phyloP scores from a whole-genome alignment of 1,140 invertebrate genomes.

The Macrobrachium nipponense region DNA sequence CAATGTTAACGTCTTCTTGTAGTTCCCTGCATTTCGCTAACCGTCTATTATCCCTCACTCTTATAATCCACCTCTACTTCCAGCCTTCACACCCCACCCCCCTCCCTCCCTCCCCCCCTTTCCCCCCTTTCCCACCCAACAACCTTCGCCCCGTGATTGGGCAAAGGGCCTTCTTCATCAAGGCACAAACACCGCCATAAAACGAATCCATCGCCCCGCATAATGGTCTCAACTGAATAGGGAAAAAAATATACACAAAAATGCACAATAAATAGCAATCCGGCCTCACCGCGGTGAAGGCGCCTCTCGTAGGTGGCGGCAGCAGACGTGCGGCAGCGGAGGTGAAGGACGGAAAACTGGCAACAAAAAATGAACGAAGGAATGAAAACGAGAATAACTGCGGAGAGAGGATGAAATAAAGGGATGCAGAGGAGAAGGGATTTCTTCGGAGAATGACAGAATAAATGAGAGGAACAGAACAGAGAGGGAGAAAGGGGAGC shows the following conservation, averaged over 20 bases:
- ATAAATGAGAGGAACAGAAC: too few relatives aligned
- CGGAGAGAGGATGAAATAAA: background rate
- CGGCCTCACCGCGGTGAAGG: conserved; percentile 51
- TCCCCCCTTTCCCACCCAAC: too few relatives aligned
- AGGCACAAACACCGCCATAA: conserved; percentile 57
- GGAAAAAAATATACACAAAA: conserved; percentile 56
- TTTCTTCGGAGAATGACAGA: too few relatives aligned
- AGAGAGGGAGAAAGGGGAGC: too few relatives aligned
- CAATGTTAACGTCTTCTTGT: background rate
- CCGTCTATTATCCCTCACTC: background rate
- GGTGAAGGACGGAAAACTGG: background rate
- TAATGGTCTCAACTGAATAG: conserved; percentile 56
- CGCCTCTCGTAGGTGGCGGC: conserved; percentile 5
- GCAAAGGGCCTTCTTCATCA: conserved; percentile 30
- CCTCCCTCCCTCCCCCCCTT: conserved; percentile 7
- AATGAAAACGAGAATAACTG: background rate
- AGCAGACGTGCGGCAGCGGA: background rate
- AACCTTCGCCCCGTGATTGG: conserved; percentile 22
- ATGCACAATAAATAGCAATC: conserved; percentile 59
- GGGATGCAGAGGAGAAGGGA: too few relatives aligned
- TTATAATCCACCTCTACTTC: background rate
- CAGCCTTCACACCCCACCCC: background rate
- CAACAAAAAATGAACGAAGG: background rate
- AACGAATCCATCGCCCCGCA: conserved; percentile 53
- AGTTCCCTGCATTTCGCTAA: background rate